Evolutionary conservation across 2,113 vertebrate species (phyloP).

Genomic region (Cephalopterus ornatus): DNA sequence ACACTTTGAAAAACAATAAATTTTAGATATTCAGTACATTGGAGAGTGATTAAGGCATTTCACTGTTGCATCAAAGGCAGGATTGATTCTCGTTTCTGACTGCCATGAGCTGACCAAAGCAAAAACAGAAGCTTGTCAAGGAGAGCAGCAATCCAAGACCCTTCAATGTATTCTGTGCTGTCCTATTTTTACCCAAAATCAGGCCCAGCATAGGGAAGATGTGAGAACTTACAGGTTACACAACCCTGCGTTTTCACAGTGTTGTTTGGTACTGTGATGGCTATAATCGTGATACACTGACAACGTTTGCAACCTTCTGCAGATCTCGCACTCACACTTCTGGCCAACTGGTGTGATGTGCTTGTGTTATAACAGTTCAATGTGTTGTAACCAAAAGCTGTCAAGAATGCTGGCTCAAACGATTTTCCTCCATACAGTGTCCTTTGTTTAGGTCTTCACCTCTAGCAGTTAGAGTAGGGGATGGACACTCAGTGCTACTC

Average conservation of each 20-base stretch:
- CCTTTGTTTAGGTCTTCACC: background rate
- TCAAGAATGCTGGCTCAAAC: background rate
- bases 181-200: slow-evolving; percentile 13
- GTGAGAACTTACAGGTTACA: slow-evolving; percentile 25
- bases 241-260: background rate
- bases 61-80: background rate
- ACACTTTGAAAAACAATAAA: background rate
- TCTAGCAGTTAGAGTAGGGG: background rate
- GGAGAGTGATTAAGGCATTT: background rate
- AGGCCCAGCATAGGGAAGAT: background rate
- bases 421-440: background rate
- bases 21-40: background rate
- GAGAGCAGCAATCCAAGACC: background rate
- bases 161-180: background rate
- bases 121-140: background rate
- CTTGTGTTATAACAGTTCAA: slow-evolving; percentile 2
- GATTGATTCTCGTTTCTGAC: background rate
- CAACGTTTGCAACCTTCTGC: slow-evolving; percentile 32
- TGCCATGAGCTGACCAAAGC: background rate
- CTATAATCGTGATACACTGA: slow-evolving; percentile 49
- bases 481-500: background rate
- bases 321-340: slow-evolving; percentile 49
- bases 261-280: background rate
- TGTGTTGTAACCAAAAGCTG: slow-evolving; percentile 7
- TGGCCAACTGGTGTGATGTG: slow-evolving; percentile 46